Evolutionary conservation across 2,888 invertebrate species (phyloP).

Genomic region (Odiellus spinosus): DNA sequence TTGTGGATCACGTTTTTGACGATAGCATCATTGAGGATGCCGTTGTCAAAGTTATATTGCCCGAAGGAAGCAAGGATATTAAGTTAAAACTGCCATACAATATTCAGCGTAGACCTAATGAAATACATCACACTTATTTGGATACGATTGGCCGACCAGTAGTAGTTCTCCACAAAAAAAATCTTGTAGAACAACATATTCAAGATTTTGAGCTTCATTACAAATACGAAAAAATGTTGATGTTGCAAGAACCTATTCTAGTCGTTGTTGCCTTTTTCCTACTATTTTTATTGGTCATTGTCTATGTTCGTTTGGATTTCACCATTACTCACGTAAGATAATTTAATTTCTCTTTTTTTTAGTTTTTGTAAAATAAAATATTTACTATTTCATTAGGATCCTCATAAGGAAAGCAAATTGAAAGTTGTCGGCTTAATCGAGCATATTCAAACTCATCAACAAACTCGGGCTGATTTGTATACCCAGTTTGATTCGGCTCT

Average conservation of each 20-base stretch:
- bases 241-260: constrained; percentile 85
- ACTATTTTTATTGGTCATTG: constrained; percentile 75
- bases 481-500: constrained; percentile 44
- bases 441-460: constrained; percentile 41
- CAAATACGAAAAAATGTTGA: constrained; percentile 62
- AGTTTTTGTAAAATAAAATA: neutral
- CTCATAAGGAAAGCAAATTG: constrained; percentile 37
- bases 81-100: constrained; percentile 65
- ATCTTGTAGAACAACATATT: constrained; percentile 90
- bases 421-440: constrained; percentile 36
- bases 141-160: constrained; percentile 88
- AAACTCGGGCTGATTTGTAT: constrained; percentile 42
- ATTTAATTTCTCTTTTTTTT: constrained; percentile 1
- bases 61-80: constrained; percentile 74
- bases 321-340: constrained; percentile 48
- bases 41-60: constrained; percentile 72
- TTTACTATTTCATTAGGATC: constrained; percentile 29
- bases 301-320: constrained; percentile 90
- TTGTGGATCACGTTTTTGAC: constrained; percentile 93
- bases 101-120: constrained; percentile 54
- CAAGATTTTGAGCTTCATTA: constrained; percentile 82
- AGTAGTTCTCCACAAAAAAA: constrained; percentile 56
- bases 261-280: constrained; percentile 74
- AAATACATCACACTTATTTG: constrained; percentile 75
- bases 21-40: constrained; percentile 88